Evolutionary conservation across 2,113 vertebrate genomes (phyloP).

Genomic region (Toxotes chatareus): DNA sequence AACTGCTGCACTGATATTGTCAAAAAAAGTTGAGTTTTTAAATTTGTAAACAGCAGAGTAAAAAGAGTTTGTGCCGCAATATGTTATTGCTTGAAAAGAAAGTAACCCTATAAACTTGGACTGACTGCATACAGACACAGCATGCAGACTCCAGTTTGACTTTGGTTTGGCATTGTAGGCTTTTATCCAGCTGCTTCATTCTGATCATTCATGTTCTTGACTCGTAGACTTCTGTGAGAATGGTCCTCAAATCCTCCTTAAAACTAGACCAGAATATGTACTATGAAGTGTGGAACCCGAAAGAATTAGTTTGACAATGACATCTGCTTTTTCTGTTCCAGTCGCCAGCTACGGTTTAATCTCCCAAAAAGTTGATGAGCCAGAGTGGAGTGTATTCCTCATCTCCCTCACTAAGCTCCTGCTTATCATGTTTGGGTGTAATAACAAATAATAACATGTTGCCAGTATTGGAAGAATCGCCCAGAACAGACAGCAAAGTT

Average conservation of each 20-base stretch:
- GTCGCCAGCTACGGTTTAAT: neutral
- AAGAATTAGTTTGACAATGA: neutral
- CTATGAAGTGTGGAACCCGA: neutral
- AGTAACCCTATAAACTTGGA: neutral
- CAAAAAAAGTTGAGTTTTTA: slow-evolving; percentile 12
- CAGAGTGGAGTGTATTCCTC: neutral
- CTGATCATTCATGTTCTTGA: neutral
- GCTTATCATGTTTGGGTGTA: neutral
- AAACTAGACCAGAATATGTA: neutral
- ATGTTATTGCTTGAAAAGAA: neutral
- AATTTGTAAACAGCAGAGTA: slow-evolving; percentile 8
- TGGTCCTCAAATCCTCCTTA: neutral
- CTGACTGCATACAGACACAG: neutral
- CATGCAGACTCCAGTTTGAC: neutral
- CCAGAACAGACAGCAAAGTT: neutral
- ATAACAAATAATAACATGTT: neutral
- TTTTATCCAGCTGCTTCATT: neutral
- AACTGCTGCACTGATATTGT: slow-evolving; percentile 38
- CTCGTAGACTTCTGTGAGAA: neutral
- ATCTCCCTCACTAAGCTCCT: neutral
- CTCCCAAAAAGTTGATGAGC: neutral
- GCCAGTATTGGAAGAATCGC: neutral
- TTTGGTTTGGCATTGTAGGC: neutral
- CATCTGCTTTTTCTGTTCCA: neutral
- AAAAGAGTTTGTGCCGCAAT: neutral